Base-by-base conservation (phyloP, 2,888 invertebrate species). In the Stratiomys singularior region DNA sequence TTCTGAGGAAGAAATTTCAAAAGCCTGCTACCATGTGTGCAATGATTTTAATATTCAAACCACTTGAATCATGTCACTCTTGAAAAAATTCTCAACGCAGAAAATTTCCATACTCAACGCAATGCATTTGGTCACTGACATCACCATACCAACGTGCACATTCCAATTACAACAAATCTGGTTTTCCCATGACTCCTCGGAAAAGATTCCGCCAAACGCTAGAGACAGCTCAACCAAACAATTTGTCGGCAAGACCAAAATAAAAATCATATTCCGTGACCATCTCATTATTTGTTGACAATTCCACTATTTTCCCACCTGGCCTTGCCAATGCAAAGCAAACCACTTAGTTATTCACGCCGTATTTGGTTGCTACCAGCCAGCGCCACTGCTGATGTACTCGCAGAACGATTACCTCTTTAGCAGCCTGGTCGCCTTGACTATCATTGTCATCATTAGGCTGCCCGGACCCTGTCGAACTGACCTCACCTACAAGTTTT, bases 401-500 rank as follows among this genome's bases (percentile, higher is more conserved):
- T 9, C 18, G 4, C 69, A 46, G 13, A 28, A 46, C 69, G 15
- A 25, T 69, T 69, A 69, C 69, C 69, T 21, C 30, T 30, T 69
- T 46, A 18, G 2, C 37, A 25, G 30, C 30, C 21, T 30, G 44
- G 23, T 27, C 23, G 27, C 27, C 5, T 15, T n/a, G 25, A 28
- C 27, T 25, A 46, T 27, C 56, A 72, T 72, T 58, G 21, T 74
- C 58, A 60, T 74, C 74, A 58, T 60, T 60, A 74, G 74, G 60
- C 44, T 25, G 11, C 69, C 69, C 69, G 47, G 27, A 69, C 46
- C 69, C 46, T 3, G 69, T 69, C 47, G 60, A 74, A 74, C 74
- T 74, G 74, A 74, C 74, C 74, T 74, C 74, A 60, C 74, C 74
- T 74, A 74, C 74, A 67, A 37, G 67, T 67, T 67, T 46, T 23